phyloP scores from a whole-genome alignment of 1,140 invertebrate genomes.

The Ceratosolen solmsi region DNA sequence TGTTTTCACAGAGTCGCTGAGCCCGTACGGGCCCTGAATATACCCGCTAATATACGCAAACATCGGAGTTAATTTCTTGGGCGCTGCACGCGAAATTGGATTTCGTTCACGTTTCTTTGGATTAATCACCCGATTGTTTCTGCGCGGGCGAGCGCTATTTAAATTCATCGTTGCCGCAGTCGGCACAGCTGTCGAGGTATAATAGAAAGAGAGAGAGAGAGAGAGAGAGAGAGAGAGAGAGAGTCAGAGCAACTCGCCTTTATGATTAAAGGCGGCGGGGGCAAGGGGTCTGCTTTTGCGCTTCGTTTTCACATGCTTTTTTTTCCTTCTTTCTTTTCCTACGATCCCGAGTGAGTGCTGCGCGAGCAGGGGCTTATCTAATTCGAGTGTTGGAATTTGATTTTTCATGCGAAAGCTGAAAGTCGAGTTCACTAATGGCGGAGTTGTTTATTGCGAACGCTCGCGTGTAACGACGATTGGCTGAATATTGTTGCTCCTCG shows the following conservation, averaged over 20 bases:
- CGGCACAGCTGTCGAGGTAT: neutral
- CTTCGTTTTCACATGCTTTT: neutral
- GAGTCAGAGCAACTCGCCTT: no score
- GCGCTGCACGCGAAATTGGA: slow-evolving; percentile 34
- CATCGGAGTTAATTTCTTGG: slow-evolving; percentile 40
- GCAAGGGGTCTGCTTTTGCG: neutral
- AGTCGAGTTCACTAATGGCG: neutral
- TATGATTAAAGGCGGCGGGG: neutral
- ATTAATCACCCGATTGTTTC: slow-evolving; percentile 46
- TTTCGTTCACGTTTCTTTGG: slow-evolving; percentile 35
- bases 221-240: no score
- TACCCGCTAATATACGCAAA: slow-evolving; percentile 42
- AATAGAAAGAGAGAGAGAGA: no score
- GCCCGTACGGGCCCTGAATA: neutral
- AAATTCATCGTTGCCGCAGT: neutral
- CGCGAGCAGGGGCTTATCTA: neutral
- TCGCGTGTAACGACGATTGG: neutral
- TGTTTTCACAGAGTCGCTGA: slow-evolving; percentile 24
- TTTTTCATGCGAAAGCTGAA: neutral
- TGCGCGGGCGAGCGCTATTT: neutral
- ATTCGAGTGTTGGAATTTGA: neutral
- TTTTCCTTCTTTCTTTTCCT: no score
- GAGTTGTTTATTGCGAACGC: no score
- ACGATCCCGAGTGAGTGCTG: no score
- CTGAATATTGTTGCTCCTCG: neutral